Conservation (phyloP, 2,113 vertebrate genomes). For the Xenopus laevis region DNA sequence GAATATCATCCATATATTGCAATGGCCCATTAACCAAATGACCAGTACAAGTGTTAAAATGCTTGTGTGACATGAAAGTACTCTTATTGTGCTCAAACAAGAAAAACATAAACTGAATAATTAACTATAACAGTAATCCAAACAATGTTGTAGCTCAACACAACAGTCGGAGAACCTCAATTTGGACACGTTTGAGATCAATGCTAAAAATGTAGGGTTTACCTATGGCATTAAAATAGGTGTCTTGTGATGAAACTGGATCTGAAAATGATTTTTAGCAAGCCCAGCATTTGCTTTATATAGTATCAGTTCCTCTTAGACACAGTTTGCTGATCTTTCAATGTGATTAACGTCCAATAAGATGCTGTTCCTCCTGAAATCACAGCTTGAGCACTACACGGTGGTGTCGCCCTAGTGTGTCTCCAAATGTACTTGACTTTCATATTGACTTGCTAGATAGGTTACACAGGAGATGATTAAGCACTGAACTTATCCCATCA, state of each 20-base stretch:
- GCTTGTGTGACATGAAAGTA: too few relatives aligned
- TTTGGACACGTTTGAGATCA: too few relatives aligned
- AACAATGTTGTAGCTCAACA: too few relatives aligned
- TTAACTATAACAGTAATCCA: too few relatives aligned
- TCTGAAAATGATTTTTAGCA: constrained; percentile 72
- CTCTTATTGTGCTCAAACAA: too few relatives aligned
- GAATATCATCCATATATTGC: too few relatives aligned
- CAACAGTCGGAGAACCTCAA: too few relatives aligned
- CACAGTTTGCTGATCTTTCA: constrained; percentile 75
- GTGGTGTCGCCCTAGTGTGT: constrained; percentile 46
- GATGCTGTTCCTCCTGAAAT: constrained; percentile 58
- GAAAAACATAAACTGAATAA: too few relatives aligned
- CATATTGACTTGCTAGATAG: constrained; percentile 52
- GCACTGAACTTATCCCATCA: constrained; percentile 43
- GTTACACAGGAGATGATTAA: constrained; percentile 50
- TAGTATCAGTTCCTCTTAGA: constrained; percentile 74
- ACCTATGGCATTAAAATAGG: constrained; percentile 27
- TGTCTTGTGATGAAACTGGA: constrained; percentile 70
- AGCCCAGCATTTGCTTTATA: constrained; percentile 78
- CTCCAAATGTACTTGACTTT: constrained; percentile 46
- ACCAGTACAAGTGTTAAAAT: too few relatives aligned
- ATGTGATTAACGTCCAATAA: constrained; percentile 78
- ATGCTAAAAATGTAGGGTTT: too few relatives aligned
- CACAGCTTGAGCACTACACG: constrained; percentile 35
- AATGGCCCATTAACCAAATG: too few relatives aligned